Percentiles rank a stretch among this genome's conserved stretches.
phyloP scores from a whole-genome alignment of 2,797 vertebrate species.

The Saxicola maurus region DNA sequence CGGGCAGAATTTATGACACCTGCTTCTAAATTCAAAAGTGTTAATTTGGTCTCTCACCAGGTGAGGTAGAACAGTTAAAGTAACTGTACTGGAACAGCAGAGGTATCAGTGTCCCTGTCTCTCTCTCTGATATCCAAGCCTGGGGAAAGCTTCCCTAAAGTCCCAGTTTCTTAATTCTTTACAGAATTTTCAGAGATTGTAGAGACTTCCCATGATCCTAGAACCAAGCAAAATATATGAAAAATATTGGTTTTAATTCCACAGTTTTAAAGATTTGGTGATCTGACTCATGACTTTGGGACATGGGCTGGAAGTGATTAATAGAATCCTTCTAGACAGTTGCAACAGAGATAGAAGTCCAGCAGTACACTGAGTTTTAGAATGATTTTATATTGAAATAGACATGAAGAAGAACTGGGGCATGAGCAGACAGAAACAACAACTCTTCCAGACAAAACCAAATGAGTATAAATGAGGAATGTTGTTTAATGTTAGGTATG shows the following conservation, averaged over 20 bases:
- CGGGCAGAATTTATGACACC: neutral
- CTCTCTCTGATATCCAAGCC: neutral
- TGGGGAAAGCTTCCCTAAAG: neutral
- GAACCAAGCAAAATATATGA: neutral
- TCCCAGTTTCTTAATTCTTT: neutral
- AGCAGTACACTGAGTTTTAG: neutral
- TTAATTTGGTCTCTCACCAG: neutral
- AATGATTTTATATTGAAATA: neutral
- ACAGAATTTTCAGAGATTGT: neutral
- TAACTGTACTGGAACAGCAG: neutral
- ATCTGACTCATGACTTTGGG: neutral
- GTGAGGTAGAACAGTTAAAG: neutral
- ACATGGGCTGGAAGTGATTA: neutral
- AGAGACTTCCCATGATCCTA: neutral
- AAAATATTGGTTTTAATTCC: neutral
- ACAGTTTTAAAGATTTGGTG: neutral
- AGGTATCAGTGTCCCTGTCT: accelerated
- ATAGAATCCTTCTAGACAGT: neutral
- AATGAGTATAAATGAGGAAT: neutral
- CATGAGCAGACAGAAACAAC: neutral
- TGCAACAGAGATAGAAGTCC: neutral
- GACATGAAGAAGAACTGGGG: neutral
- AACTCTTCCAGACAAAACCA: neutral
- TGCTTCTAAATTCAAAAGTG: neutral
- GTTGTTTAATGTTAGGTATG: neutral